A percentile compares a stretch with the other conserved stretches of the same genome.
These are phyloP conservation scores for Eutolmus rufibarbis DNA, from an alignment of 2,888 invertebrate genomes.

Conservation along the genomic window DNA sequence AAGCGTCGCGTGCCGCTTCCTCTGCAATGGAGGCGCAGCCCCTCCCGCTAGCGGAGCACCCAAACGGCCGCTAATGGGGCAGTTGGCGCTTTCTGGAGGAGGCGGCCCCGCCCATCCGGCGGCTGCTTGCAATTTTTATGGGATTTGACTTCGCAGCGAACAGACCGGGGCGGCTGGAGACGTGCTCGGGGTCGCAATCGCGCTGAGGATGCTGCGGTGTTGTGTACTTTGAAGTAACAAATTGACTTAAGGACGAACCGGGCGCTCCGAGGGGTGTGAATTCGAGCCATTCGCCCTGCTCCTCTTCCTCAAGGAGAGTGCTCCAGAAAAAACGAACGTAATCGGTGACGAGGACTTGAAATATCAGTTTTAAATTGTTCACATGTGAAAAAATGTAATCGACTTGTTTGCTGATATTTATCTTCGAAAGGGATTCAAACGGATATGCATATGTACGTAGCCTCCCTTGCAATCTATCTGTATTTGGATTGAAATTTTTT, in stretches of 20 bases:
- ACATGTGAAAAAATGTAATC: constrained; percentile 1
- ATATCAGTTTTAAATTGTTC: constrained; percentile 13
- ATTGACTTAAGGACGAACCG: constrained; percentile 3
- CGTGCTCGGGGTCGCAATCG: background rate
- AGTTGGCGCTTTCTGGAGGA: background rate
- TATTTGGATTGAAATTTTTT: background rate
- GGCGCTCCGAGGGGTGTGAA: background rate
- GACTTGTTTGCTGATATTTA: background rate
- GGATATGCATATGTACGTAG: background rate
- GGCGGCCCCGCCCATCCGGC: background rate
- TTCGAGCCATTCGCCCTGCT: background rate
- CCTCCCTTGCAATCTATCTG: background rate
- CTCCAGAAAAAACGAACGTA: background rate
- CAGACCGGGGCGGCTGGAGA: background rate
- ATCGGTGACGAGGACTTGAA: background rate
- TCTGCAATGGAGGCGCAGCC: constrained; percentile 22
- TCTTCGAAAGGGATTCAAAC: background rate
- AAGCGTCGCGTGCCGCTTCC: constrained; percentile 36
- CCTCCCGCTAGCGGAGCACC: background rate
- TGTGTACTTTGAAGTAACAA: constrained; percentile 25
- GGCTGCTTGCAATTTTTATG: constrained; percentile 1
- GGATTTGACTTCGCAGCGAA: constrained; percentile 8
- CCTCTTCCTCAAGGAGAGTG: background rate
- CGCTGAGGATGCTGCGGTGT: constrained; percentile 6
- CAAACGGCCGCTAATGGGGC: background rate